Evolutionary conservation across 2,797 vertebrate genomes (phyloP).

Genomic region (Tympanoctomys barrerae): DNA sequence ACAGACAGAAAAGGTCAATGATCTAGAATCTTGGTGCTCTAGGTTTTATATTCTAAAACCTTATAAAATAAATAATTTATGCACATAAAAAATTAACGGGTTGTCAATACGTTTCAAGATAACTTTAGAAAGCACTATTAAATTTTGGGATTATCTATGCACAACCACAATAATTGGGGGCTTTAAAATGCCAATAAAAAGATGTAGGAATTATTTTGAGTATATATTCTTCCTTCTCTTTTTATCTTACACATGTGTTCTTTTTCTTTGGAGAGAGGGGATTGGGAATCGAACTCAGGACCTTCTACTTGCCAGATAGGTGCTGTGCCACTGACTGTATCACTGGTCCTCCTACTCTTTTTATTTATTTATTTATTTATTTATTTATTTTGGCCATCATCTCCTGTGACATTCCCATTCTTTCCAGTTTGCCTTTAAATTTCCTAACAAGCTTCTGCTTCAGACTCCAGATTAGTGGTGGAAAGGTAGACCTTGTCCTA

Average conservation of each 20-base stretch:
- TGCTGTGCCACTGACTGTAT: too few relatives aligned
- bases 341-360: too few relatives aligned
- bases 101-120: neutral
- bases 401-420: neutral
- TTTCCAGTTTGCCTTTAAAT: slow-evolving; percentile 20
- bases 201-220: neutral
- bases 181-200: neutral
- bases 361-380: too few relatives aligned
- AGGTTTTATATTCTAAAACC: neutral
- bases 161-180: neutral
- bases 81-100: neutral
- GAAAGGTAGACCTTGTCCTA: neutral
- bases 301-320: too few relatives aligned
- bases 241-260: neutral
- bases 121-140: neutral
- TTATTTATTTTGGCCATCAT: neutral
- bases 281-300: too few relatives aligned
- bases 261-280: too few relatives aligned
- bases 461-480: neutral
- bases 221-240: neutral
- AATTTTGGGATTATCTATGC: neutral
- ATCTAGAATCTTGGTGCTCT: neutral
- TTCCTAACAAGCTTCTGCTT: neutral
- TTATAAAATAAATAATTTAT: neutral
- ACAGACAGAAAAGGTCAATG: neutral